Evolutionary conservation across 2,888 invertebrate genomes (phyloP).

Genomic region (Ochlodes sylvanus): DNA sequence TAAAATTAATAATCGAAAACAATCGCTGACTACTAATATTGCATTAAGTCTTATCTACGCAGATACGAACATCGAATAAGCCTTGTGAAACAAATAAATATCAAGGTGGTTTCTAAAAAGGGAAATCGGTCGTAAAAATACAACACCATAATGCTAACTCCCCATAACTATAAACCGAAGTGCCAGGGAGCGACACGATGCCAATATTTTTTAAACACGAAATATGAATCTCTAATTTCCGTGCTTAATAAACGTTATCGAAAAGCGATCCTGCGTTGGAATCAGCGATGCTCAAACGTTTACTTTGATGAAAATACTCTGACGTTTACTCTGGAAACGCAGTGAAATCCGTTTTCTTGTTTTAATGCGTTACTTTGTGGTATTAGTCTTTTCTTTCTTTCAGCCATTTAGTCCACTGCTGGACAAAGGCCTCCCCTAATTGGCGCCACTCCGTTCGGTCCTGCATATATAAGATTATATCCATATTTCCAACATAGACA

Average conservation of each 20-base stretch:
- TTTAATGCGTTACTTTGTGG: no score
- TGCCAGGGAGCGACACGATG: conserved; percentile 33
- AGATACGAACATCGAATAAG: conserved; percentile 3
- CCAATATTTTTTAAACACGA: conserved; percentile 43
- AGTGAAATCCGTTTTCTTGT: no score
- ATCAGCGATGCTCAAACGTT: conserved; percentile 15
- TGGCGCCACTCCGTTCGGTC: no score
- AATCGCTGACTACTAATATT: background rate
- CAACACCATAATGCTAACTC: conserved; percentile 11
- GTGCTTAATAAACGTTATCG: conserved; percentile 75
- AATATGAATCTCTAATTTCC: conserved; percentile 58
- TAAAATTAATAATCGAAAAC: no score
- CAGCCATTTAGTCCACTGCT: no score
- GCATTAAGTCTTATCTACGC: background rate
- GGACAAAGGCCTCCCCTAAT: no score
- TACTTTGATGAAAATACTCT: background rate
- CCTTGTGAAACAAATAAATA: conserved; percentile 20
- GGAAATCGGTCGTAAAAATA: conserved; percentile 9
- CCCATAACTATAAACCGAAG: conserved; percentile 18
- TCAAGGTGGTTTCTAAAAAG: conserved; percentile 26
- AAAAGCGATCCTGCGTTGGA: conserved; percentile 59
- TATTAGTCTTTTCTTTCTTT: background rate
- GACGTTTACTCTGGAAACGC: no score
- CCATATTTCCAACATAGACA: no score
- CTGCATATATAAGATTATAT: no score